Evolutionary conservation across 1,140 invertebrate genomes (phyloP), one percentile per base, ranked within the genome.

Genomic region (Hypothenemus hampei): DNA sequence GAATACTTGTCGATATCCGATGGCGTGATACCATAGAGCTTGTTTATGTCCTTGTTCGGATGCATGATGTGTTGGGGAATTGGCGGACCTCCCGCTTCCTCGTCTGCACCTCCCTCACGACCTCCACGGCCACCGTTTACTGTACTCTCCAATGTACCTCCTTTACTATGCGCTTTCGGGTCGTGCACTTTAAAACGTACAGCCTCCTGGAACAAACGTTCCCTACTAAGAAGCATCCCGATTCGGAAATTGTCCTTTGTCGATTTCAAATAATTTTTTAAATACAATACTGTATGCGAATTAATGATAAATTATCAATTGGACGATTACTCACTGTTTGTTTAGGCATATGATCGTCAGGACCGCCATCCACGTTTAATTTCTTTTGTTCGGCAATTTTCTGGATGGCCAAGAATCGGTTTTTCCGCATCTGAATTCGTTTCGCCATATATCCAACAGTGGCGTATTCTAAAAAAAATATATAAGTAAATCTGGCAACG

Each of bases 1-100:
- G 90, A 93, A 70, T 96, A 95, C 75, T 95, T 97, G 81, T 97
- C 93, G 73, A 97, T 95, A 78, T 94, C 92, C 67, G 89, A 93
- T 37, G 93, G 90, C 58, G 91, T 93, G 51, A 91, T 90, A 66
- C 92, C 88, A 67, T 89, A 85, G 61, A 93, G 77, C 72, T 91
- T 91, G 77, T 88, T 91, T 72, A 91, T 85, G 68, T 90, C 86
- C 75, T 87, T 72, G 45, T 63, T 67, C 49, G 67, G 87, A 85
- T 76, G 85, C 60, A 89, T 78, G 57, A 87, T 80, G 69, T 89
- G 87, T 62, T 81, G 81, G 18, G 84, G 83, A 15, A 84, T 80
- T 6, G 86, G 81, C 24, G 81, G 78, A 37, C 83, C 78, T 43
- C 77, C 77, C 57, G 47, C 47, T 22, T 21, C 47, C 83, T 82